These are phyloP conservation scores for Rhagium mordax DNA, from an alignment of 2,888 invertebrate species.

Conservation along the genomic window DNA sequence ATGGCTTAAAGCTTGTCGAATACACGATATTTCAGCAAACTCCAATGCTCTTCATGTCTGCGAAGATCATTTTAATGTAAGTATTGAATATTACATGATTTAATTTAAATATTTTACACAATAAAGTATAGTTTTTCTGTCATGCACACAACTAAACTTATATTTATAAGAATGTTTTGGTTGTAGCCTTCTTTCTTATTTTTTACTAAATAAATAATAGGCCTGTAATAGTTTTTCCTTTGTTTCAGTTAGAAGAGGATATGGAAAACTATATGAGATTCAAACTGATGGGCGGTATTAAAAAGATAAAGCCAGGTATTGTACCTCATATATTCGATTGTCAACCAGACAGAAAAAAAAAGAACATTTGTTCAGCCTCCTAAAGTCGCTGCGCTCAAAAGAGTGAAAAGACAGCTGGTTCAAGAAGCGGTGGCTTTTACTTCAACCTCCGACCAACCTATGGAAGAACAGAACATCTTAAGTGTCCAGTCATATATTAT, in stretches of 20 bases:
- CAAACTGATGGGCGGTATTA: background rate
- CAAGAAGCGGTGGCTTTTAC: slow-evolving; percentile 7
- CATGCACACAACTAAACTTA: background rate
- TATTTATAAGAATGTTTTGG: background rate
- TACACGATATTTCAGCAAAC: too few species aligned
- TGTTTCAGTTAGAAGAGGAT: background rate
- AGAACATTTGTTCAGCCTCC: slow-evolving; percentile 28
- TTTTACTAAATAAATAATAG: background rate
- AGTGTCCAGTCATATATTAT: too few species aligned
- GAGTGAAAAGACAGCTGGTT: background rate
- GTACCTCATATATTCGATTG: slow-evolving; percentile 52
- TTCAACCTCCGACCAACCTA: too few species aligned
- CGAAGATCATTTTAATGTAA: background rate
- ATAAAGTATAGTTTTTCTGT: too few species aligned
- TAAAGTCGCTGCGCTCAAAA: slow-evolving; percentile 20
- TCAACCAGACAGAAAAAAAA: slow-evolving; percentile 45
- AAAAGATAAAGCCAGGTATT: slow-evolving; percentile 39
- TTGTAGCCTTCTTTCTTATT: background rate
- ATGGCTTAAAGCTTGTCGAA: background rate
- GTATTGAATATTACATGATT: too few species aligned
- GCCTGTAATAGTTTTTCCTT: background rate
- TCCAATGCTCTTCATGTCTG: too few species aligned
- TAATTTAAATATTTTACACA: too few species aligned
- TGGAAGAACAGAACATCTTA: background rate
- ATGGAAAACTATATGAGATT: background rate